phyloP scores from a whole-genome alignment of 2,797 vertebrate genomes.

The Furcifer pardalis region DNA sequence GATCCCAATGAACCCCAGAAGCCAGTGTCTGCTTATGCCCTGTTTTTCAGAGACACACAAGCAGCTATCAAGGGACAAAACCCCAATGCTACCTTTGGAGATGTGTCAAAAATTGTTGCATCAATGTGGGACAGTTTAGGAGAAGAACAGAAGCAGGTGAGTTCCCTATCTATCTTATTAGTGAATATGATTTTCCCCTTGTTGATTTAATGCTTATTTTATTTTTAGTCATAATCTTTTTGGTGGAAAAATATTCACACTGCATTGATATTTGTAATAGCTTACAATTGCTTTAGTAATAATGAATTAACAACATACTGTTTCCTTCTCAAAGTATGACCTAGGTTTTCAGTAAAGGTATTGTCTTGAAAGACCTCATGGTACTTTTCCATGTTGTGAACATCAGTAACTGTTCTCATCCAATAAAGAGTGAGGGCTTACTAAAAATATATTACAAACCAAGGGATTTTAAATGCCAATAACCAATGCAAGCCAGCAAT shows the following conservation, averaged over 20 bases:
- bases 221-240: background rate
- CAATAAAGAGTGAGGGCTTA: too few relatives aligned
- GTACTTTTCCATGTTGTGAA: background rate
- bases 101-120: slow-evolving; percentile 97
- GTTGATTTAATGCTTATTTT: background rate
- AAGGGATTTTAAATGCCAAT: background rate
- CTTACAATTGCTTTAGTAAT: background rate
- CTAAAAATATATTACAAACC: background rate
- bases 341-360: background rate
- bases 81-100: slow-evolving; percentile 96
- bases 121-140: slow-evolving; percentile 99
- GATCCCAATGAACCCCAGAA: slow-evolving; percentile 97
- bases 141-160: slow-evolving; percentile 97
- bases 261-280: background rate
- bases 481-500: background rate
- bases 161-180: slow-evolving; percentile 18
- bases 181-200: background rate
- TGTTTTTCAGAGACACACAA: slow-evolving; percentile 98
- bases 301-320: background rate
- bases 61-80: slow-evolving; percentile 98
- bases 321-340: background rate
- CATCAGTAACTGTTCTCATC: background rate
- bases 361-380: background rate
- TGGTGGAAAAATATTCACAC: background rate
- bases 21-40: slow-evolving; percentile 95